Conservation (phyloP, 2,797 vertebrate genomes). For the Dromococcyx pavoninus region DNA sequence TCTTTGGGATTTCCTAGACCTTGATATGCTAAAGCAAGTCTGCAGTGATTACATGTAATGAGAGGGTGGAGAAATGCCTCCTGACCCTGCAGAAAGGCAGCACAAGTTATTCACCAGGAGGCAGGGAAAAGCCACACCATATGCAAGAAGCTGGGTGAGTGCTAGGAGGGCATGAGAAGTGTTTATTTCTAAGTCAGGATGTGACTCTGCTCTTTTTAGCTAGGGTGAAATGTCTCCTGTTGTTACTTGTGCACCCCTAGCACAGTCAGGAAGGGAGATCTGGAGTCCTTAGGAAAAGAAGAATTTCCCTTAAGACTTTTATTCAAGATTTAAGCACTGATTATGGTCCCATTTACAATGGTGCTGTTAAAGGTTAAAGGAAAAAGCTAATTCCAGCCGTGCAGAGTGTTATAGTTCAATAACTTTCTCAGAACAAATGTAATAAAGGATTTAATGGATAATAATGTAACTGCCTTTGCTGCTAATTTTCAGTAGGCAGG, state of each 20-base stretch:
- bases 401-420: background rate
- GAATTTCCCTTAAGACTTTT: background rate
- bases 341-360: background rate
- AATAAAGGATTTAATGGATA: background rate
- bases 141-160: background rate
- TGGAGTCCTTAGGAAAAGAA: background rate
- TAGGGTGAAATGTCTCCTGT: background rate
- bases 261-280: background rate
- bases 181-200: background rate
- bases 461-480: background rate
- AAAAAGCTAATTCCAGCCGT: background rate
- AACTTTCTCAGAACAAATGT: background rate
- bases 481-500: background rate
- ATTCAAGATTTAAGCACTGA: background rate
- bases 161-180: background rate
- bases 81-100: fast-evolving
- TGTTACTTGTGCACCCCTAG: background rate
- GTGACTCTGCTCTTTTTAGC: background rate
- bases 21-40: background rate
- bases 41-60: background rate
- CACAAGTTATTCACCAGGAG: background rate
- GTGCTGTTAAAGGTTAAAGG: background rate
- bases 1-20: background rate
- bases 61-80: background rate
- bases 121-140: background rate